Evolutionary conservation across 2,888 invertebrate species (phyloP), one percentile per base, ranked within the genome.

Genomic region (Callyntrura sp.): DNA sequence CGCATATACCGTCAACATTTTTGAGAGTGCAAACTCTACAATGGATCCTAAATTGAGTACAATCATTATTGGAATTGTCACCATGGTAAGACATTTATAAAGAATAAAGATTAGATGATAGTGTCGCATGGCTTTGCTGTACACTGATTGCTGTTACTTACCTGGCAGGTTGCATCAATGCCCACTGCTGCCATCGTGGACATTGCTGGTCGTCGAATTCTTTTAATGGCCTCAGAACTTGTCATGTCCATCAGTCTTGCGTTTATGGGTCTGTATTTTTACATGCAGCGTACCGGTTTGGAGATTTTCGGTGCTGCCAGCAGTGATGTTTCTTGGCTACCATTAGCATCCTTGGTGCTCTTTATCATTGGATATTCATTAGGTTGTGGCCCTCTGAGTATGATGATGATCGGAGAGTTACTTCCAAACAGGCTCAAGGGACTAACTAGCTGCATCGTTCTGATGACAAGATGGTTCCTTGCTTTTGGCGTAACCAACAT

Each of bases 151-250:
- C n/a, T n/a, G n/a, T n/a, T n/a, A n/a, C n/a, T n/a, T n/a, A n/a
- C n/a, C 68, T 57, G 78, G 6, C 35, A 92, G 92, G 14, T 92
- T 45, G 92, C 92, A 12, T 92, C 92, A 28, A 85, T 90, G 11
- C 92, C 92, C 8, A 91, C 93, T n/a, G 92, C 92, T 3, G 87
- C 92, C 79, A 83, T 93, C 20, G 93, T 93, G 0, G 93, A 93
- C 68, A 81, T 91, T 35, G 91, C 90, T 65, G 93, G 93, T 9
- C 90, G 93, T 20, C 90, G 93, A 14, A 45, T 91, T n/a, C 88
- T 93, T 6, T 91, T 93, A 55, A 91, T 93, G 90, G 73, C 90
- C 9, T 93, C 93, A 8, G 92, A 93, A 81, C 62, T 90, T 17
- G 91, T 92, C 6, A 92, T 93, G 92, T 60, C 86, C 17, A 11